These are phyloP conservation scores for Chalcis sispes DNA, from an alignment of 2,888 invertebrate species.

Conservation along the genomic window DNA sequence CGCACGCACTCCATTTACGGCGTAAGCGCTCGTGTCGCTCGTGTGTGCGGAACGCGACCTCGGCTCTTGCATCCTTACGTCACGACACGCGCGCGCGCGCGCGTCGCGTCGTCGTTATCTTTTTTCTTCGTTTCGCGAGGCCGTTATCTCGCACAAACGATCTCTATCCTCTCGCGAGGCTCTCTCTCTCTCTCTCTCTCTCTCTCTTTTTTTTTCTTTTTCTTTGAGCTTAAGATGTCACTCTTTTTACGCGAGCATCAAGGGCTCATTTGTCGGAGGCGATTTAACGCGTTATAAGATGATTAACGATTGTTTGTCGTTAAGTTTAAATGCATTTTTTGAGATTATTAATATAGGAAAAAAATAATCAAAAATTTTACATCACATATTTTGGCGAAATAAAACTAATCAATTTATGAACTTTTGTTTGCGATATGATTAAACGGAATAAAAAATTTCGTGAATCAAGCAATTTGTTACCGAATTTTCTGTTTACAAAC, in stretches of 20 bases:
- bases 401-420: no score
- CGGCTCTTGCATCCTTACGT: constrained; percentile 35
- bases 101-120: no score
- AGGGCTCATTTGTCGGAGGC: constrained; percentile 15
- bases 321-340: no score
- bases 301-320: not conserved
- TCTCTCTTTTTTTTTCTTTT: no score
- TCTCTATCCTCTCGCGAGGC: not conserved
- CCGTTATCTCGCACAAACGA: not conserved
- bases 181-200: no score
- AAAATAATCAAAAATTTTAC: no score
- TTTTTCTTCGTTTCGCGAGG: no score
- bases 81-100: constrained; percentile 38
- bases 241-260: not conserved
- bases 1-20: constrained; percentile 44
- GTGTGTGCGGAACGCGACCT: constrained; percentile 6
- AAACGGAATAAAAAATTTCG: no score
- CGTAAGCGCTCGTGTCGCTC: constrained; percentile 20
- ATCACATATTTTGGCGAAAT: no score
- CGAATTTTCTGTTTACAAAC: constrained; percentile 38
- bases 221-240: constrained; percentile 26
- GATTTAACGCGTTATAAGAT: constrained; percentile 27
- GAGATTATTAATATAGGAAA: no score
- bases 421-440: no score
- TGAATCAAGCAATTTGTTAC: no score